Conservation (phyloP, 2,888 invertebrate species). For the Deroplatys truncata region DNA sequence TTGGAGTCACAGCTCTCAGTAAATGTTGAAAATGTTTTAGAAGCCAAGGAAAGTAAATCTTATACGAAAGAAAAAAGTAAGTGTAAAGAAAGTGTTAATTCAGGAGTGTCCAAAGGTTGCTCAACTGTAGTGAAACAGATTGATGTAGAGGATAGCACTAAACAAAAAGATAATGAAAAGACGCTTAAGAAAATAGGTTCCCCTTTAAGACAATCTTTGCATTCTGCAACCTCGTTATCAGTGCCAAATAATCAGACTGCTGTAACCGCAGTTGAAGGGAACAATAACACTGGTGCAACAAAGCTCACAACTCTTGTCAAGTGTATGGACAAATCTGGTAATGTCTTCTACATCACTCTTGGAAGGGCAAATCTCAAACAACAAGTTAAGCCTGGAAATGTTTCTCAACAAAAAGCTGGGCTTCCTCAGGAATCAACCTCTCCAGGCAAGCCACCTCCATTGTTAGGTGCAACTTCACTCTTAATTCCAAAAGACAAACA, state of each 20-base stretch:
- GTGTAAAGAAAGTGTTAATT: not conserved
- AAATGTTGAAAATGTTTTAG: not conserved
- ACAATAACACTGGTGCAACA: not conserved
- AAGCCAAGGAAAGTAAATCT: not conserved
- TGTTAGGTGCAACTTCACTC: not conserved
- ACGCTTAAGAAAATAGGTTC: not conserved
- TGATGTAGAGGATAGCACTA: not conserved
- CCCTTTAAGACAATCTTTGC: not conserved
- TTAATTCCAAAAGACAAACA: not conserved
- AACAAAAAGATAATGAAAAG: not conserved
- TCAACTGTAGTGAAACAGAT: not conserved
- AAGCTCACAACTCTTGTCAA: conserved; percentile 21
- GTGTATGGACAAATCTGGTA: conserved; percentile 21
- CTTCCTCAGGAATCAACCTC: not conserved
- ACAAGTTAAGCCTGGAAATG: not conserved
- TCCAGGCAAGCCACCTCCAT: not conserved
- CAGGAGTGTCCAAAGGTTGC: not conserved
- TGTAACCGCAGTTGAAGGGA: not conserved
- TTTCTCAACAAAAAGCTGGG: not conserved
- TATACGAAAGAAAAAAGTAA: not conserved
- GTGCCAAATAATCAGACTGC: not conserved
- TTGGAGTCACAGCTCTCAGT: not conserved
- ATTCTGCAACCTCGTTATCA: not conserved
- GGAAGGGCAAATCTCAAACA: not conserved
- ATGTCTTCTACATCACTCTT: conserved; percentile 22